Percentiles rank a stretch among this genome's conserved stretches.
Evolutionary conservation across 2,113 vertebrate species (phyloP).

Genomic region (Callaeas wilsoni): DNA sequence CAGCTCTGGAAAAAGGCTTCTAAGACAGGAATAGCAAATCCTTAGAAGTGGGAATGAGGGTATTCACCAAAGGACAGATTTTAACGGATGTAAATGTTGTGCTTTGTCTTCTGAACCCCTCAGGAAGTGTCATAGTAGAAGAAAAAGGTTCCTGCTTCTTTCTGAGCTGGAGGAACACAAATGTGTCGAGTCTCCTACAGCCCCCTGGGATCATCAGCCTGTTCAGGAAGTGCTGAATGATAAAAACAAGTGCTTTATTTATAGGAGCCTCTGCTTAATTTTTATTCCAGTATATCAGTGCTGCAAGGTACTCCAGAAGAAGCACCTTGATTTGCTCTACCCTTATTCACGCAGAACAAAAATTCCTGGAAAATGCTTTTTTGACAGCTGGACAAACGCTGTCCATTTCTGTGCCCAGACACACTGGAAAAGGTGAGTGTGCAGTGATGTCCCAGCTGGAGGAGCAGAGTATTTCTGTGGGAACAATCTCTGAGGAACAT

Average conservation of each 20-base stretch:
- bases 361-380: not conserved
- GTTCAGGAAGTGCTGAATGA: not conserved
- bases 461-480: not conserved
- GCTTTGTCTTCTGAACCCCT: not conserved
- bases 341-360: not conserved
- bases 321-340: not conserved
- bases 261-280: not conserved
- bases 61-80: not conserved
- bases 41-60: not conserved
- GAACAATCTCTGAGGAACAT: not conserved
- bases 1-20: not conserved
- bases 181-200: not conserved
- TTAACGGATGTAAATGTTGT: not conserved
- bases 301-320: not conserved
- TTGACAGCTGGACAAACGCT: not conserved
- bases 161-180: fast-evolving
- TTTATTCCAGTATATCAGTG: not conserved
- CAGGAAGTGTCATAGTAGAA: not conserved
- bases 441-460: not conserved
- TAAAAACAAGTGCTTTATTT: not conserved
- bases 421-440: not conserved
- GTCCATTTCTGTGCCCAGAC: not conserved
- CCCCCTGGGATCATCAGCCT: not conserved
- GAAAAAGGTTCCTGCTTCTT: not conserved
- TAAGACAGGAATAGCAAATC: not conserved